These are phyloP conservation scores for Cheilosia soror DNA, from an alignment of 2,888 invertebrate species.

Conservation along the genomic window DNA sequence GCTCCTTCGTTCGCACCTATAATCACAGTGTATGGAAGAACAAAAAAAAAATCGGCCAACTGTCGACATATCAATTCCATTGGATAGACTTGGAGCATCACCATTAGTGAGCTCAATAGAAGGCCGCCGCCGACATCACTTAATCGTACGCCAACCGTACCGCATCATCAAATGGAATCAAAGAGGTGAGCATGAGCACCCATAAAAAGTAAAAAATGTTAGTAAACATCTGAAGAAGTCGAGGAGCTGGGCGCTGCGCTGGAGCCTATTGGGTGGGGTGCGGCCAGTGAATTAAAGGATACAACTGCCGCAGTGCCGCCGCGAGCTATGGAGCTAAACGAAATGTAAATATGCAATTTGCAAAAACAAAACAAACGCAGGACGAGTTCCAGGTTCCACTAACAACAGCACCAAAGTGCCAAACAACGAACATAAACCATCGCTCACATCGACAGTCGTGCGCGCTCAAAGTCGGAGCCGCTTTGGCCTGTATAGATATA, in stretches of 20 bases:
- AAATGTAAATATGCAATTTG: conserved; percentile 75
- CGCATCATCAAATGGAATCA: conserved; percentile 70
- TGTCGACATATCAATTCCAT: conserved; percentile 66
- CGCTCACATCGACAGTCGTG: conserved; percentile 61
- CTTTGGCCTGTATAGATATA: not conserved
- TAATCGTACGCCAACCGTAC: conserved; percentile 64
- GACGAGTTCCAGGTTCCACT: conserved; percentile 44
- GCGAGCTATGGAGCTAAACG: conserved; percentile 52
- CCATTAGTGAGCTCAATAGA: conserved; percentile 35
- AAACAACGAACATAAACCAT: conserved; percentile 67
- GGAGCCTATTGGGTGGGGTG: conserved; percentile 8
- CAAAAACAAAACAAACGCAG: conserved; percentile 65
- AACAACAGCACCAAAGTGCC: conserved; percentile 53
- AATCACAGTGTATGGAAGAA: conserved; percentile 32
- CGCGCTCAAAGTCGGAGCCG: conserved; percentile 57
- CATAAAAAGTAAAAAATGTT: conserved; percentile 57
- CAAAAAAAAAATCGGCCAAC: conserved; percentile 60
- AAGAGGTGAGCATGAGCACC: conserved; percentile 61
- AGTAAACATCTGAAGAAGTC: conserved; percentile 53
- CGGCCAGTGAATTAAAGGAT: conserved; percentile 62
- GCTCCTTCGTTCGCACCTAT: conserved; percentile 64
- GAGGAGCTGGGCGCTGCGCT: not conserved
- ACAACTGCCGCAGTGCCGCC: conserved; percentile 17
- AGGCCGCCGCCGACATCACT: conserved; percentile 59
- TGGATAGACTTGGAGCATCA: conserved; percentile 19